Evolutionary conservation across 92 coral and sea anemone genomes (phyloP).

Genomic region (Epizoanthus illoricatus): DNA sequence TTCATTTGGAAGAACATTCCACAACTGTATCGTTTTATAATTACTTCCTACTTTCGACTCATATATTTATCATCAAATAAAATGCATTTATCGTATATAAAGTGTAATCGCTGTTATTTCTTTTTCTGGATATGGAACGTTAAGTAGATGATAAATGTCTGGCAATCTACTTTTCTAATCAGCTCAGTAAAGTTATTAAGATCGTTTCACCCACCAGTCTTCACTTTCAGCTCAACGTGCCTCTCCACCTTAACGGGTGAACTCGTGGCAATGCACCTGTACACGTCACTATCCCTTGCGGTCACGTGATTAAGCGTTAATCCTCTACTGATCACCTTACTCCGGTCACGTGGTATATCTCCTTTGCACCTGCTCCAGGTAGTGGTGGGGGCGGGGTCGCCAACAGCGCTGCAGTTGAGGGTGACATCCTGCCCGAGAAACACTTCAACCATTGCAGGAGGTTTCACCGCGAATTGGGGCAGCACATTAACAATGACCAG

Average conservation of each 20-base stretch:
- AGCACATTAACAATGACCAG: conserved; percentile 2
- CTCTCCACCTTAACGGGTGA: neutral
- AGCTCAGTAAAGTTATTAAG: no score
- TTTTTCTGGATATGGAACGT: no score
- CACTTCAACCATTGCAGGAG: conserved; percentile 6
- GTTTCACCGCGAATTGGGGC: conserved; percentile 11
- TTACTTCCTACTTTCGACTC: no score
- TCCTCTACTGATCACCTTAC: conserved; percentile 13
- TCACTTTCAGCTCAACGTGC: neutral
- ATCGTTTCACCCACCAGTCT: conserved; percentile 3
- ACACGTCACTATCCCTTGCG: conserved; percentile 22
- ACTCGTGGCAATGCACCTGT: conserved; percentile 13
- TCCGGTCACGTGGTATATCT: conserved; percentile 12
- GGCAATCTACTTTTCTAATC: no score
- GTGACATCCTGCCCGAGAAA: conserved; percentile 21
- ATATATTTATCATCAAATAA: no score
- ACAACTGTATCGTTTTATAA: no score
- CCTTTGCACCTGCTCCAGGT: conserved; percentile 19
- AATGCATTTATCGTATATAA: no score
- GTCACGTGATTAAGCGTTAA: conserved; percentile 11
- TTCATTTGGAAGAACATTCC: no score
- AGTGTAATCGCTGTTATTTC: no score
- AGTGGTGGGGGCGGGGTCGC: neutral
- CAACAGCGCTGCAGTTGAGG: conserved; percentile 16
- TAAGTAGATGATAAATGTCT: no score